Base-by-base conservation (phyloP, 2,113 vertebrate genomes). In the Ibidorhyncha struthersii region DNA sequence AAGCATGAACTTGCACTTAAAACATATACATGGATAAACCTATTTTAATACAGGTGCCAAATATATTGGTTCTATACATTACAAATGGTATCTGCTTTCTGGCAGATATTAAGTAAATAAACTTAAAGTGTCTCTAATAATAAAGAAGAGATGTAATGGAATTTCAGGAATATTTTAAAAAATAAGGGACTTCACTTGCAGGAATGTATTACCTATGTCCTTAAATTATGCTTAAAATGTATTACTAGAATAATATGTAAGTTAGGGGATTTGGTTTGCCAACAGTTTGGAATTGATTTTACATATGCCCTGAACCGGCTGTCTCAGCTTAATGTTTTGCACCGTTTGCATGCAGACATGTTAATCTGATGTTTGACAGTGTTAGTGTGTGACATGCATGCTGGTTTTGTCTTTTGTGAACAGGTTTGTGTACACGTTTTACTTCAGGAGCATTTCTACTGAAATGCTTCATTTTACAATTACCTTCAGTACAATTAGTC, bases 331-430 rank as follows among this genome's bases (percentile, higher is more conserved):
- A 19, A 41, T 66, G 58, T 88, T 91, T 92, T 70, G 63, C 22
- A 67, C 23, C 0, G 2, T 56, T 96, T 98, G 98, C 98, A 98
- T 98, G 98, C 83, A 93, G 78, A 89, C 20, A 5, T 70, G 8
- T 77, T 86, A 63, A 85, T 88, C 74, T 55, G 82, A 58, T 82
- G 69, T 97, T 90, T 87, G 65, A 52, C 91, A 74, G 38, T 53
- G 19, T 86, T 82, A 70, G 40, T 91, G 69, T 86, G 72, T 89
- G 83, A 79, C 32, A n/a, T 93, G 98, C 98, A 97, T 97, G 98
- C 79, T 69, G 45, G 10, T 67, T 79, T 93, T 95, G 76, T 93
- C 72, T 91, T 93, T n/a, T 90, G 56, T 93, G 86, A 69, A 40
- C 67, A 94, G 71, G 41, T 59, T 59, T 89, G 19, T 63, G 52